Conservation (phyloP, 1,140 invertebrate species). For the Anastatus disparis region DNA sequence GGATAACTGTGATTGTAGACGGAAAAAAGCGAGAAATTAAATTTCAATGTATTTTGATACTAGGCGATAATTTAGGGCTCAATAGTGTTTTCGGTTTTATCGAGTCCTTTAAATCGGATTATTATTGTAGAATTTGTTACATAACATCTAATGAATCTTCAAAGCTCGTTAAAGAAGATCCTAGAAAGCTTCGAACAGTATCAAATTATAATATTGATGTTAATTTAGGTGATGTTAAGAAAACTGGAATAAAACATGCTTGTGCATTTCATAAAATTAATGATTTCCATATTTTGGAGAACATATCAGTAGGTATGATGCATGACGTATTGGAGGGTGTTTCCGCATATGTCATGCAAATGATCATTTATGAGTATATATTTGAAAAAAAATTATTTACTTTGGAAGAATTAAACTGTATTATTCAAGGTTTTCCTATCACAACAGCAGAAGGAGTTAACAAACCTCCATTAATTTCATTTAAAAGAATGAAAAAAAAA, state of each 20-base stretch:
- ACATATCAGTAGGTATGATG: conserved; percentile 7
- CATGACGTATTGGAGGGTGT: conserved; percentile 12
- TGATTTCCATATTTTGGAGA: conserved; percentile 11
- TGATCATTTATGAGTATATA: background rate
- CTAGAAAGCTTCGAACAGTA: background rate
- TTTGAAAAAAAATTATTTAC: conserved; percentile 9
- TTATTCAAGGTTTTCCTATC: conserved; percentile 7
- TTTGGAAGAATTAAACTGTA: background rate
- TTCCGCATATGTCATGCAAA: background rate
- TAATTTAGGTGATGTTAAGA: background rate
- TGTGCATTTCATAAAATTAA: conserved; percentile 6
- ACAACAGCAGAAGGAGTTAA: background rate
- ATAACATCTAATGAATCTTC: background rate
- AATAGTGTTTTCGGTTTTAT: background rate
- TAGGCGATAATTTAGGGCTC: background rate
- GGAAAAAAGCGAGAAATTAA: background rate
- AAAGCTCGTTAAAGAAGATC: background rate
- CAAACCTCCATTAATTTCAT: conserved; percentile 16
- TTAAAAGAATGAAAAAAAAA: background rate
- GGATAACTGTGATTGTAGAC: background rate
- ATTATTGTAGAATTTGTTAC: background rate
- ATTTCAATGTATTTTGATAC: conserved; percentile 12
- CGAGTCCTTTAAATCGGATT: background rate
- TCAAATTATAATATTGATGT: conserved; percentile 17
- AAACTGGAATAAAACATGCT: conserved; percentile 11